Evolutionary conservation across 2,113 vertebrate genomes (phyloP).

Genomic region (Peromyscus maniculatus): DNA sequence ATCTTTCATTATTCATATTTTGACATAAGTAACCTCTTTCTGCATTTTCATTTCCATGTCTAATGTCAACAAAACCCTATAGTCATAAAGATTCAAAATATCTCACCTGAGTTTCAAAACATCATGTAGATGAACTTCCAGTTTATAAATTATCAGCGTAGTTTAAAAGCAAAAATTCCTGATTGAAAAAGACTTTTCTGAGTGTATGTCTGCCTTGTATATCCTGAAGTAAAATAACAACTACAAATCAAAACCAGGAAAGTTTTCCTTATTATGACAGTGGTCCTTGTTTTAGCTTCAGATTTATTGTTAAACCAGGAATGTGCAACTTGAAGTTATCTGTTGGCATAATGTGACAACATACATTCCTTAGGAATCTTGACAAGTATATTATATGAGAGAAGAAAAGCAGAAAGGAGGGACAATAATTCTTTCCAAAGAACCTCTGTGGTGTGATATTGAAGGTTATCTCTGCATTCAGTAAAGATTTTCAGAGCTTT

Average conservation of each 20-base stretch:
- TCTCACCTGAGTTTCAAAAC: background rate
- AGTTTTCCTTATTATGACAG: background rate
- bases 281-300: constrained; percentile 27
- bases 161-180: background rate
- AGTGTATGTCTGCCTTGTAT: background rate
- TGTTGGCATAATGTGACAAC: background rate
- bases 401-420: constrained; percentile 1
- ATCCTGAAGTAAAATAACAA: constrained; percentile 17
- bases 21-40: background rate
- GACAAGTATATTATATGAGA: constrained; percentile 65
- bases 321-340: background rate
- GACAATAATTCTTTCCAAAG: constrained; percentile 54
- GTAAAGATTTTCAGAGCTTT: constrained; percentile 85
- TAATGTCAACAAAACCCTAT: background rate
- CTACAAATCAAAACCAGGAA: background rate
- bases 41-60: background rate
- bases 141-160: background rate
- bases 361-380: background rate
- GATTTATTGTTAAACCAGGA: constrained; percentile 24
- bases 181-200: background rate
- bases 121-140: background rate
- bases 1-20: background rate
- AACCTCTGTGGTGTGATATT: constrained; percentile 78
- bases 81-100: background rate
- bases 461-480: constrained; percentile 86